Percentiles rank a stretch among this genome's conserved stretches.
Conservation (phyloP, 1,140 invertebrate genomes). For the Dolichoris vasculosae region DNA sequence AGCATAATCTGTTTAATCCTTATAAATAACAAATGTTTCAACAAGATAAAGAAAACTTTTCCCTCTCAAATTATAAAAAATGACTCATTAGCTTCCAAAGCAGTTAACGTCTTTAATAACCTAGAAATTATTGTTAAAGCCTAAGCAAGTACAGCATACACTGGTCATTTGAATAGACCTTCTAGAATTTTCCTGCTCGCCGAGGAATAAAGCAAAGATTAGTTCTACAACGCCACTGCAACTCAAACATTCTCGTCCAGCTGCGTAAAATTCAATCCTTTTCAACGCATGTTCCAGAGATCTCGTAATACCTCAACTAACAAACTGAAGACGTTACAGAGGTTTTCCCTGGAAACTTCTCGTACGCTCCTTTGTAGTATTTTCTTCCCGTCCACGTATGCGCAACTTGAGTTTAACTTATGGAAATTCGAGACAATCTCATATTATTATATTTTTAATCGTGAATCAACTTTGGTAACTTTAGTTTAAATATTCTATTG, state of each 20-base stretch:
- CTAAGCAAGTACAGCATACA: not conserved
- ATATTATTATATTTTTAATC: not conserved
- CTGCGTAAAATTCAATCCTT: conserved; percentile 41
- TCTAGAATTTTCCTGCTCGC: not conserved
- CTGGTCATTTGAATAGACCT: not conserved
- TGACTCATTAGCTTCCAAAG: not conserved
- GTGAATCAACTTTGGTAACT: not conserved
- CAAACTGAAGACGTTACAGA: conserved; percentile 15
- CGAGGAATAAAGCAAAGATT: not conserved
- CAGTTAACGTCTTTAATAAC: not conserved
- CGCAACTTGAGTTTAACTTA: not conserved
- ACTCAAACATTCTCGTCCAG: conserved; percentile 3
- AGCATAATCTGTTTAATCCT: no score
- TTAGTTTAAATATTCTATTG: no score
- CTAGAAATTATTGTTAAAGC: not conserved
- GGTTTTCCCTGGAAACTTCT: not conserved
- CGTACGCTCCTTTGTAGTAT: no score
- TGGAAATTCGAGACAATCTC: not conserved
- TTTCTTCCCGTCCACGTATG: not conserved
- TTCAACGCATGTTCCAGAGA: not conserved
- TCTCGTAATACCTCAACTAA: not conserved
- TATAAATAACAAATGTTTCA: not conserved
- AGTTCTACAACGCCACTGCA: not conserved
- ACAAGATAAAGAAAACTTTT: not conserved
- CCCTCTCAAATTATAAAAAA: not conserved